phyloP scores from a whole-genome alignment of 1,140 invertebrate species.

The Tetranychus cinnabarinus region DNA sequence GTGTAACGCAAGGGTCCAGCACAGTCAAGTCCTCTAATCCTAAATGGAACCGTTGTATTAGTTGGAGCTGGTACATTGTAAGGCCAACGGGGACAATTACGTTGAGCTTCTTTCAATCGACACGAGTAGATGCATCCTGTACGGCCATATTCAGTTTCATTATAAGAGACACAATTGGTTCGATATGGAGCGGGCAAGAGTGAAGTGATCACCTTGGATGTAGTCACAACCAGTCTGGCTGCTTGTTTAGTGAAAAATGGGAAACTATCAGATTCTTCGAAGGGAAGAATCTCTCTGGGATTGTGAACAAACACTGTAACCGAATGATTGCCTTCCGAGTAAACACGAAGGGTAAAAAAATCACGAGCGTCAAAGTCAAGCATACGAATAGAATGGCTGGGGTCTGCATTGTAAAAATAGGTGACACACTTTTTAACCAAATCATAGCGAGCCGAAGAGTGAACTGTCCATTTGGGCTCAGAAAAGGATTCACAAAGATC shows the following conservation, averaged over 20 bases:
- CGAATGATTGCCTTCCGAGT: neutral
- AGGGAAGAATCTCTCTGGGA: neutral
- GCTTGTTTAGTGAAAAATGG: neutral
- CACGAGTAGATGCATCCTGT: neutral
- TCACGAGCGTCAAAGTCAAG: neutral
- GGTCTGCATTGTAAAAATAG: neutral
- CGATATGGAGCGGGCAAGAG: neutral
- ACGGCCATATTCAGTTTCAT: neutral
- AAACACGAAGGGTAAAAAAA: neutral
- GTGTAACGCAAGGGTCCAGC: neutral
- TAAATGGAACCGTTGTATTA: neutral
- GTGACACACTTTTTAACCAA: neutral
- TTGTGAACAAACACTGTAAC: neutral
- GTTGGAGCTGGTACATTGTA: neutral
- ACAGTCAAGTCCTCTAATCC: neutral
- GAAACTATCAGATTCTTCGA: neutral
- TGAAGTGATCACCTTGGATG: neutral
- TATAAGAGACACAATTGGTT: neutral
- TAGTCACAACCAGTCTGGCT: neutral
- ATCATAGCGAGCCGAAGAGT: neutral
- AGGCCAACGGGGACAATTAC: neutral
- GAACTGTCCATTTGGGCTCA: neutral
- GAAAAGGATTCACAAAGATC: neutral
- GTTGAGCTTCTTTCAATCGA: neutral
- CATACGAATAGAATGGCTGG: neutral